Evolutionary conservation across 2,113 vertebrate species (phyloP).

Genomic region (Reinhardtius hippoglossoides): DNA sequence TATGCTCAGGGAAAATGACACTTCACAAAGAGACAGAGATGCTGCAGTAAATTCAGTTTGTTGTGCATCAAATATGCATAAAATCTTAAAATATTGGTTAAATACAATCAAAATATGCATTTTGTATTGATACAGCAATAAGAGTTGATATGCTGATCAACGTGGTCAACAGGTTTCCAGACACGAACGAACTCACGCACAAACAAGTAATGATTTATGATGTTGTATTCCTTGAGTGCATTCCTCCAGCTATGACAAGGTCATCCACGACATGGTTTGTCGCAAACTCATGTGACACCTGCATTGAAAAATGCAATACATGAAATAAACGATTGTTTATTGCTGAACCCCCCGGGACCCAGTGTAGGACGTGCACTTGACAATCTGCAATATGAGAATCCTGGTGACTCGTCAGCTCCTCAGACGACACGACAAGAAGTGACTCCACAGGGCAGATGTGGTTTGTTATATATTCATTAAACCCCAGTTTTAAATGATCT

Average conservation of each 20-base stretch:
- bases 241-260: too few relatives aligned
- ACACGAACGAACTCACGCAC: too few relatives aligned
- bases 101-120: too few relatives aligned
- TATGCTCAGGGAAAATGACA: background rate
- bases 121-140: too few relatives aligned
- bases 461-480: background rate
- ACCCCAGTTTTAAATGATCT: background rate
- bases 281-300: background rate
- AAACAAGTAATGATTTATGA: too few relatives aligned
- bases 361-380: conserved; percentile 21
- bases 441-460: background rate
- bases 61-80: background rate
- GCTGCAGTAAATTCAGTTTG: too few relatives aligned
- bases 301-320: conserved; percentile 41
- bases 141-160: too few relatives aligned
- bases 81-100: background rate
- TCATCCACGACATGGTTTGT: too few relatives aligned
- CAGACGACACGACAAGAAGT: conserved; percentile 5
- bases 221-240: too few relatives aligned
- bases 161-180: too few relatives aligned
- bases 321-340: conserved; percentile 4
- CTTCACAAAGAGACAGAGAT: too few relatives aligned
- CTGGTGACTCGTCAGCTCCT: conserved; percentile 2
- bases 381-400: conserved; percentile 40
- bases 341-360: conserved; percentile 8